A percentile compares a stretch with the other conserved stretches of the same genome.
These are phyloP conservation scores for Cryptoblepharus egeriae DNA, from an alignment of 2,797 vertebrate species.

Conservation along the genomic window DNA sequence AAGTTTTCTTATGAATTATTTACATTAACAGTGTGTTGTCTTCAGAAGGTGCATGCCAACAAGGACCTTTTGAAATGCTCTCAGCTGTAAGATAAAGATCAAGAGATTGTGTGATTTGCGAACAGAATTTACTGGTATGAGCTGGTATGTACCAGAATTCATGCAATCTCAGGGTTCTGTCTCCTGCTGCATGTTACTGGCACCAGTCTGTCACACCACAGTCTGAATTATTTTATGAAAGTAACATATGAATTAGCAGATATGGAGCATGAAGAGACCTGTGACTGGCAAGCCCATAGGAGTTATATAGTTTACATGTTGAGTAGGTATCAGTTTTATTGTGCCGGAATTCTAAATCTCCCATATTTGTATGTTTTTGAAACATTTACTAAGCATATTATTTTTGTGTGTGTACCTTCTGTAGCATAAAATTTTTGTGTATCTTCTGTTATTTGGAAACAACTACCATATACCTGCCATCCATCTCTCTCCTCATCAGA, in stretches of 20 bases:
- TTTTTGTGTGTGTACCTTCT: too few relatives aligned
- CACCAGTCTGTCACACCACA: neutral
- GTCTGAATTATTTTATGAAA: neutral
- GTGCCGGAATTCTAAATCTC: neutral
- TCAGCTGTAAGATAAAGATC: slow-evolving; percentile 1
- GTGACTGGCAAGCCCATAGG: neutral
- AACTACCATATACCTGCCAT: neutral
- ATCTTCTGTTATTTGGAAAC: neutral
- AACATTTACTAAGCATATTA: neutral
- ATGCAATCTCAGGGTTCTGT: neutral
- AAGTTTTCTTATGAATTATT: slow-evolving; percentile 36
- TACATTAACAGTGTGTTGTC: slow-evolving; percentile 10
- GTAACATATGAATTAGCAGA: neutral
- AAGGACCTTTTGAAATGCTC: slow-evolving; percentile 20
- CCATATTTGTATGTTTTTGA: neutral
- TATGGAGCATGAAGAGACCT: too few relatives aligned
- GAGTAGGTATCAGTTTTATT: too few relatives aligned
- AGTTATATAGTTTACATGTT: neutral
- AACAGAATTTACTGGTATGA: slow-evolving; percentile 2
- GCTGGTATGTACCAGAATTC: neutral
- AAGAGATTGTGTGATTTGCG: neutral
- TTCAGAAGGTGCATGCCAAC: slow-evolving; percentile 13
- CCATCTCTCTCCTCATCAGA: neutral
- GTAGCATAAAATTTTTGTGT: neutral
- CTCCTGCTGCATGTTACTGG: neutral